These are phyloP conservation scores for Epizoanthus fatuus DNA, from an alignment of 92 coral and sea anemone genomes.

Conservation along the genomic window DNA sequence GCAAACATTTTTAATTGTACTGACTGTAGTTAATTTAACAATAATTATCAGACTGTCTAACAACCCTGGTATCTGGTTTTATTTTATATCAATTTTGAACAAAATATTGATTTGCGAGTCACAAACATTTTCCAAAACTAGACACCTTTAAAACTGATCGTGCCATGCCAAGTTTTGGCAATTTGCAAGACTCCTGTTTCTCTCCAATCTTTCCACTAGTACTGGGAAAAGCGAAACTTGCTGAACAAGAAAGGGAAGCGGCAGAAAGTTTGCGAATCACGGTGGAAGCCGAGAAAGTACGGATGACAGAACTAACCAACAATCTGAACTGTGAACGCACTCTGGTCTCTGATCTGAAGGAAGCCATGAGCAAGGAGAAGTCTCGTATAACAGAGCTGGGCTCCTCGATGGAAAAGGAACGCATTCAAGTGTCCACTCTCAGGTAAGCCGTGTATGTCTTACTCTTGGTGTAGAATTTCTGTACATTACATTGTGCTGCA, in stretches of 20 bases:
- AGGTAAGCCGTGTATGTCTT: slow-evolving; percentile 60
- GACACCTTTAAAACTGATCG: not conserved
- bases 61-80: not conserved
- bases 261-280: slow-evolving; percentile 69
- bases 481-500: too few species aligned
- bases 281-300: slow-evolving; percentile 69
- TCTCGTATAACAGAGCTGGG: slow-evolving; percentile 78
- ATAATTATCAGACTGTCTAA: too few species aligned
- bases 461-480: not conserved
- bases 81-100: not conserved
- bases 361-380: slow-evolving; percentile 83
- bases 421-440: slow-evolving; percentile 81
- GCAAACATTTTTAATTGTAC: too few species aligned
- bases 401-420: slow-evolving; percentile 83
- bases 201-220: slow-evolving; percentile 52
- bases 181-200: not conserved
- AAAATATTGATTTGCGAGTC: not conserved
- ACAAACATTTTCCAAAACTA: too few species aligned
- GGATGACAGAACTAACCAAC: slow-evolving; percentile 79
- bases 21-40: too few species aligned
- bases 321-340: slow-evolving; percentile 82
- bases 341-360: slow-evolving; percentile 84
- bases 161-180: too few species aligned
- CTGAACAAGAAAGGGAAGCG: slow-evolving; percentile 79
- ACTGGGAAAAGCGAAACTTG: slow-evolving; percentile 72